Conservation (phyloP, 1,140 invertebrate genomes). For the Drosophila rufa region DNA sequence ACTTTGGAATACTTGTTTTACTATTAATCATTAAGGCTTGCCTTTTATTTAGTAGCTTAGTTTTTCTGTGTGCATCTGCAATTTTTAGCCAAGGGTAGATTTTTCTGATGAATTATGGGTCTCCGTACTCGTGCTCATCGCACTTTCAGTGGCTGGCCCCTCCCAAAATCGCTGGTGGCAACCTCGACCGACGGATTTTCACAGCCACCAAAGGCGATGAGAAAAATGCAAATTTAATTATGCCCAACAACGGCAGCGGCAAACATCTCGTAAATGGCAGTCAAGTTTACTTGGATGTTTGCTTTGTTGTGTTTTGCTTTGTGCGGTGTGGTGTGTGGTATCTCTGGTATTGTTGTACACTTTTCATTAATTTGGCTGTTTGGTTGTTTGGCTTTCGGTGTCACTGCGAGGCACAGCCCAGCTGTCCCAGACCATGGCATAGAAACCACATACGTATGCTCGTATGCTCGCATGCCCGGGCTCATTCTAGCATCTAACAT, state of each 20-base stretch:
- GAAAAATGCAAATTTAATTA: slow-evolving; percentile 74
- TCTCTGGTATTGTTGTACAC: slow-evolving; percentile 5
- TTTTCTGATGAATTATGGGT: slow-evolving; percentile 10
- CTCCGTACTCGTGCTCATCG: slow-evolving; percentile 5
- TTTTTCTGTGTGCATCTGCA: background rate
- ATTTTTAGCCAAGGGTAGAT: slow-evolving; percentile 6
- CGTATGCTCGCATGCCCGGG: background rate
- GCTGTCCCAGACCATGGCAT: slow-evolving; percentile 75
- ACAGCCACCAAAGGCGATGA: slow-evolving; percentile 43
- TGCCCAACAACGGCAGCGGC: slow-evolving; percentile 25
- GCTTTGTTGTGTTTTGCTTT: slow-evolving; percentile 21
- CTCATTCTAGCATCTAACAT: slow-evolving; percentile 53
- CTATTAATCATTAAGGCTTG: background rate
- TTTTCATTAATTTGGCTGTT: slow-evolving; percentile 50
- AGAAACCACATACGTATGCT: slow-evolving; percentile 46
- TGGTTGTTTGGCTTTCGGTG: slow-evolving; percentile 37
- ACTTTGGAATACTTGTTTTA: no score
- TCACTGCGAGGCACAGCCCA: slow-evolving; percentile 37
- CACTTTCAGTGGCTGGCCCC: slow-evolving; percentile 23
- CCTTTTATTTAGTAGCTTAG: background rate
- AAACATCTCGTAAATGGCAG: slow-evolving; percentile 41
- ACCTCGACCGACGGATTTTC: slow-evolving; percentile 56
- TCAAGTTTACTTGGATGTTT: slow-evolving; percentile 50
- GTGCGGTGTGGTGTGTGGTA: slow-evolving; percentile 1
- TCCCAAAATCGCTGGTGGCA: slow-evolving; percentile 19